Conservation (phyloP, 2,113 vertebrate genomes). For the Nyctibius bracteatus region DNA sequence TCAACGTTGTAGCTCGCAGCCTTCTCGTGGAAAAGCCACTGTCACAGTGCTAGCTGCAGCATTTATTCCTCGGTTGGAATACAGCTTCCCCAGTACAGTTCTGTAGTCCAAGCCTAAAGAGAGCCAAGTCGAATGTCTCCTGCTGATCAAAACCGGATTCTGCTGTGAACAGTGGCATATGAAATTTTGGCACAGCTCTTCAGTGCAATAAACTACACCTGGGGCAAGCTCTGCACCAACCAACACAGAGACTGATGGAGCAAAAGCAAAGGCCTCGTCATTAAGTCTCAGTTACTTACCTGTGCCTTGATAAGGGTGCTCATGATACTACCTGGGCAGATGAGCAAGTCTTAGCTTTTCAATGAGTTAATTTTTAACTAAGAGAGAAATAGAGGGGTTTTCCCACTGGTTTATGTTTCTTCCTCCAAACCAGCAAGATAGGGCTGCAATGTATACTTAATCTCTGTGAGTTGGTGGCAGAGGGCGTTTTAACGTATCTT, state of each 20-base stretch:
- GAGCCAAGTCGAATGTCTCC: background rate
- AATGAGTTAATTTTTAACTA: background rate
- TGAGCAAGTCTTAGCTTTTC: background rate
- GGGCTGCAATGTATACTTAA: background rate
- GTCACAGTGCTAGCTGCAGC: background rate
- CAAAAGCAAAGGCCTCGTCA: background rate
- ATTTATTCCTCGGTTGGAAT: background rate
- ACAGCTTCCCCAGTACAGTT: background rate
- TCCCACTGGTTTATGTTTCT: background rate
- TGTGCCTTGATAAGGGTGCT: background rate
- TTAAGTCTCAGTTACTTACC: background rate
- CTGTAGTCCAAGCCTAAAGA: background rate
- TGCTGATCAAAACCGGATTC: background rate
- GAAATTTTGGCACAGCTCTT: background rate
- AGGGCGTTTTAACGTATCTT: background rate
- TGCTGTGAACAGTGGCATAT: background rate
- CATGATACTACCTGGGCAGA: background rate
- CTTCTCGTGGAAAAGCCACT: background rate
- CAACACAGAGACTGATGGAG: background rate
- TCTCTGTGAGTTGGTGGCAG: background rate
- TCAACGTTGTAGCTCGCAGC: background rate
- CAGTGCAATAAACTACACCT: background rate
- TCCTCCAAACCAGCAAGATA: background rate
- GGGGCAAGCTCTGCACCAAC: background rate
- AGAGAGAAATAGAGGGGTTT: background rate